These are phyloP conservation scores for Mechanitis mazaeus DNA, from an alignment of 2,888 invertebrate species.

Conservation along the genomic window DNA sequence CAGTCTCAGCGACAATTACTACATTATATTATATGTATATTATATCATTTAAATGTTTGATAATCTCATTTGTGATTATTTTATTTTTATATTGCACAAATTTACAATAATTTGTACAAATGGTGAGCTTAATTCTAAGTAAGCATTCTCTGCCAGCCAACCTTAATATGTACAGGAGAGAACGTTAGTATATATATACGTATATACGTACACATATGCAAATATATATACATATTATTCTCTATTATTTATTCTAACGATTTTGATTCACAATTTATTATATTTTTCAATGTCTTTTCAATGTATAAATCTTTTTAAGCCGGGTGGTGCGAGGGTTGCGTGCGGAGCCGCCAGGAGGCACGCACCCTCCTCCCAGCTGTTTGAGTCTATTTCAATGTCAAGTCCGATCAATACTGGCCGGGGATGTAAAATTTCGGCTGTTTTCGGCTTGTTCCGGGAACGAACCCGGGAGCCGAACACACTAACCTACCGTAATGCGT, in stretches of 20 bases:
- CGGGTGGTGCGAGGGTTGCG: constrained; percentile 44
- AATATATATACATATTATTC: background rate
- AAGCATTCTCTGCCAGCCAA: too few species aligned
- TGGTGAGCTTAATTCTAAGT: too few species aligned
- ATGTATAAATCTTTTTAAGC: constrained; percentile 25
- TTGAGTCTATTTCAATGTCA: constrained; percentile 76
- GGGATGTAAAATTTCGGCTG: constrained; percentile 73
- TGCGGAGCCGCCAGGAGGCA: constrained; percentile 46
- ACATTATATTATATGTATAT: constrained; percentile 16
- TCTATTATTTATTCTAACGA: too few species aligned
- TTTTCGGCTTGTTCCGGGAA: constrained; percentile 69
- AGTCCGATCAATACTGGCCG: constrained; percentile 73
- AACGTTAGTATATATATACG: too few species aligned
- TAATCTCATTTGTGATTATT: background rate
- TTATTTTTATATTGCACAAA: background rate
- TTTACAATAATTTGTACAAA: too few species aligned
- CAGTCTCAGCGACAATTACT: constrained; percentile 63
- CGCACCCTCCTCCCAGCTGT: constrained; percentile 72
- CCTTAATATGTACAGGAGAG: too few species aligned
- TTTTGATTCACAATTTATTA: background rate
- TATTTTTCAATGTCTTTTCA: constrained; percentile 27
- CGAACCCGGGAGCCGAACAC: constrained; percentile 55
- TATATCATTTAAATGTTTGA: background rate
- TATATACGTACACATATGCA: background rate
- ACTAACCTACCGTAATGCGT: constrained; percentile 75